Evolutionary conservation across 2,888 invertebrate species (phyloP).

Genomic region (Iselma pallidipennis): DNA sequence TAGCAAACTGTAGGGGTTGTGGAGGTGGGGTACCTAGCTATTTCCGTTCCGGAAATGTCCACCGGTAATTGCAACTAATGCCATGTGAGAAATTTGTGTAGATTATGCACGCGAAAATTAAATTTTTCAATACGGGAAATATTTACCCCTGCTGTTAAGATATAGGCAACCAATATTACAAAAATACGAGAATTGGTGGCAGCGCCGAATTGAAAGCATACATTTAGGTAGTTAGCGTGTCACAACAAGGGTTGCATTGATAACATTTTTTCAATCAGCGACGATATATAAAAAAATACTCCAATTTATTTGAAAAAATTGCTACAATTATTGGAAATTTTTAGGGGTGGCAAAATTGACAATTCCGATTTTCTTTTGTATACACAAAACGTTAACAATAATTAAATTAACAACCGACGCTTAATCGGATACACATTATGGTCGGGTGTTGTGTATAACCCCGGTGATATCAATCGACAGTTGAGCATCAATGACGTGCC

Average conservation of each 20-base stretch:
- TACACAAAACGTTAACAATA: constrained; percentile 6
- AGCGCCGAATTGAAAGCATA: neutral
- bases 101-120: constrained; percentile 17
- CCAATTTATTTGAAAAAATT: too few relatives aligned
- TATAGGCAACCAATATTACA: constrained; percentile 36
- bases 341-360: neutral
- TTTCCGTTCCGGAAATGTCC: constrained; percentile 55
- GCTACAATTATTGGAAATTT: too few relatives aligned
- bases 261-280: too few relatives aligned
- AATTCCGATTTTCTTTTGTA: neutral
- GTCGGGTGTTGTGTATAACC: constrained; percentile 7
- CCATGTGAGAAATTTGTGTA: constrained; percentile 46
- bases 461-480: constrained; percentile 52
- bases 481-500: constrained; percentile 53
- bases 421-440: constrained; percentile 1
- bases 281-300: too few relatives aligned
- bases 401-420: constrained; percentile 17
- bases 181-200: constrained; percentile 31
- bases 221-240: too few relatives aligned
- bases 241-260: too few relatives aligned
- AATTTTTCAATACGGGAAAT: too few relatives aligned
- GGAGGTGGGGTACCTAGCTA: constrained; percentile 44
- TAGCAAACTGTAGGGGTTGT: constrained; percentile 6
- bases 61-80: constrained; percentile 57
- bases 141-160: constrained; percentile 1